phyloP scores from a whole-genome alignment of 1,140 invertebrate species.

The Archegozetes longisetosus region DNA sequence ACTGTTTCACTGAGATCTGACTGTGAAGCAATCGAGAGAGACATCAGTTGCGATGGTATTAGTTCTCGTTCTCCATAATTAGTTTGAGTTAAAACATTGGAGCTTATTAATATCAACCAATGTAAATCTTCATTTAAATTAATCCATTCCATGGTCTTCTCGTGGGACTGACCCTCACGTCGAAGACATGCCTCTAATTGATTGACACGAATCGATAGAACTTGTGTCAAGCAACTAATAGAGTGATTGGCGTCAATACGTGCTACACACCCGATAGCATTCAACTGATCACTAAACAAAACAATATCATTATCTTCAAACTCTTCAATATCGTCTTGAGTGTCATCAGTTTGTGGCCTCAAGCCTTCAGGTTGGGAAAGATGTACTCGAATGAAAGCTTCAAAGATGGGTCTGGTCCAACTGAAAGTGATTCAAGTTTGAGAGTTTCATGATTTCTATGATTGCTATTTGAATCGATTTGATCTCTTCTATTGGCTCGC shows the following conservation, averaged over 20 bases:
- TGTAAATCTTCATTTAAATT: slow-evolving; percentile 57
- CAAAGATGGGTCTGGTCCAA: slow-evolving; percentile 11
- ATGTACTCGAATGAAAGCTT: slow-evolving; percentile 11
- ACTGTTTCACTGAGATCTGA: slow-evolving; percentile 41
- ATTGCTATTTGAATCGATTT: not conserved
- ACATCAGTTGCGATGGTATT: slow-evolving; percentile 55
- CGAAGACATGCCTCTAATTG: slow-evolving; percentile 5
- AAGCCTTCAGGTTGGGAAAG: slow-evolving; percentile 12
- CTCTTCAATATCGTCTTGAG: slow-evolving; percentile 13
- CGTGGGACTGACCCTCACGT: not conserved
- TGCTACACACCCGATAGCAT: slow-evolving; percentile 14
- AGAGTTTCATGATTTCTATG: not conserved
- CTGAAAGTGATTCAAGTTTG: not conserved
- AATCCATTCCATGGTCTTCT: slow-evolving; percentile 15
- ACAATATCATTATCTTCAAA: slow-evolving; percentile 14
- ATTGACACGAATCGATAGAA: slow-evolving; percentile 4
- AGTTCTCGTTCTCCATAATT: slow-evolving; percentile 54
- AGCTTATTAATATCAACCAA: slow-evolving; percentile 56
- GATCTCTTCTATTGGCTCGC: not conserved
- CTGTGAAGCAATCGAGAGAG: slow-evolving; percentile 41
- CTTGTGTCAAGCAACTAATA: slow-evolving; percentile 1
- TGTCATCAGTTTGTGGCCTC: not conserved
- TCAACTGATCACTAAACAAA: slow-evolving; percentile 9
- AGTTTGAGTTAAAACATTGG: slow-evolving; percentile 48
- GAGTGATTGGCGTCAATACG: slow-evolving; percentile 6